phyloP scores from a whole-genome alignment of 2,113 vertebrate species.

The Syngnathus scovelli region DNA sequence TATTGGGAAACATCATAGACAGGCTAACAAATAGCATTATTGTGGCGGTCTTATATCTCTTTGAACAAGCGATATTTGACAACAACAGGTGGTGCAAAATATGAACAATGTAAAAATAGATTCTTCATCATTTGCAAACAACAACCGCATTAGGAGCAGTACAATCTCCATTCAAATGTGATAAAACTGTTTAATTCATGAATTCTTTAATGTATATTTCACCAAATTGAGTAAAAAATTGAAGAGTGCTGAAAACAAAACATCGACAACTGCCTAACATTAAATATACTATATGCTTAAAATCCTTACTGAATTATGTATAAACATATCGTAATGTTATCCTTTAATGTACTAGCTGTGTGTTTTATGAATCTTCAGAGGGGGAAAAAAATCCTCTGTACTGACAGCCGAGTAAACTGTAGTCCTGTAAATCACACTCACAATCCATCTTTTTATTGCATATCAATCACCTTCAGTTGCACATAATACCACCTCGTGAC shows the following conservation, averaged over 20 bases:
- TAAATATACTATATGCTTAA: too few species aligned
- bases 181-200: neutral
- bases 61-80: too few species aligned
- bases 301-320: neutral
- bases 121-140: too few species aligned
- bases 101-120: too few species aligned
- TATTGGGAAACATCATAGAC: too few species aligned
- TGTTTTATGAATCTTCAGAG: neutral
- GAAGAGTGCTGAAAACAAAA: too few species aligned
- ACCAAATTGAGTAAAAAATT: too few species aligned
- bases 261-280: too few species aligned
- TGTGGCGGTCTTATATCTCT: too few species aligned
- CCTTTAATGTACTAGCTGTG: neutral
- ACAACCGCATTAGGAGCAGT: neutral
- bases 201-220: too few species aligned
- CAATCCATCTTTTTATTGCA: conserved; percentile 36
- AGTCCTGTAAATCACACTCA: conserved; percentile 30
- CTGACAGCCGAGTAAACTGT: conserved; percentile 36
- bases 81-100: too few species aligned
- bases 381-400: neutral
- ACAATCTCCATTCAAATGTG: neutral
- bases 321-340: neutral
- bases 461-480: conserved; percentile 36
- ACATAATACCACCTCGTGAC: conserved; percentile 47
- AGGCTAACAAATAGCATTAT: too few species aligned